Conservation (phyloP, 1,140 invertebrate genomes). For the Aleiodes sp. region DNA sequence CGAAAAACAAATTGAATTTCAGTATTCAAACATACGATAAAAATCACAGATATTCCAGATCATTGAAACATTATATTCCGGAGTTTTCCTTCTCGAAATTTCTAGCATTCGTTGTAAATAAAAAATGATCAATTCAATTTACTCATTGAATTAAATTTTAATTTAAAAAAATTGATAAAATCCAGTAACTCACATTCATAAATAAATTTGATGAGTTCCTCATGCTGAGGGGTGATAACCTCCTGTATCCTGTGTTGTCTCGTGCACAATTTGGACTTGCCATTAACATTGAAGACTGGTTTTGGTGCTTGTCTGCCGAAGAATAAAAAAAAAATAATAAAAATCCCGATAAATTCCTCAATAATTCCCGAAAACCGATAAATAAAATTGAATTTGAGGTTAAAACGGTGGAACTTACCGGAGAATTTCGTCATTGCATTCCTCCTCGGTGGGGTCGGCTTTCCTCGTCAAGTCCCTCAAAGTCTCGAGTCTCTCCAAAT, state of each 20-base stretch:
- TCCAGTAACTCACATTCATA: slow-evolving; percentile 77
- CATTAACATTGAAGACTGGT: slow-evolving; percentile 77
- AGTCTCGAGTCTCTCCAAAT: slow-evolving; percentile 74
- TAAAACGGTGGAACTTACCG: slow-evolving; percentile 62
- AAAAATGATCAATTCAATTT: slow-evolving; percentile 18
- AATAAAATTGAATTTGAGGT: slow-evolving; percentile 23
- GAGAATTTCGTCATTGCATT: slow-evolving; percentile 67
- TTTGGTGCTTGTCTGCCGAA: slow-evolving; percentile 70
- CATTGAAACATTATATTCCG: too few species aligned
- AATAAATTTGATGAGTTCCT: slow-evolving; percentile 79
- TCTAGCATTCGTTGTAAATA: too few species aligned
- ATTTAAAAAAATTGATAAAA: too few species aligned
- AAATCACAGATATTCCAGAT: too few species aligned
- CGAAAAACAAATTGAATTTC: neutral
- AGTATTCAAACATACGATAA: too few species aligned
- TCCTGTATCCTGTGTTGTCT: slow-evolving; percentile 69
- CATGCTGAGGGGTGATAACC: slow-evolving; percentile 76
- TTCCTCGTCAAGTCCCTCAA: slow-evolving; percentile 73
- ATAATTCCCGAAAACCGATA: neutral
- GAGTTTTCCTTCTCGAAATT: too few species aligned
- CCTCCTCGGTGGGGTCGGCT: slow-evolving; percentile 67
- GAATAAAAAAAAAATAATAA: slow-evolving; percentile 11
- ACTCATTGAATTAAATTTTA: neutral
- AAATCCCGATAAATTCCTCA: neutral
- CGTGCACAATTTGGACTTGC: slow-evolving; percentile 71